These are phyloP conservation scores for Drosophila kurseongensis DNA, from an alignment of 1,140 invertebrate genomes.

Conservation along the genomic window DNA sequence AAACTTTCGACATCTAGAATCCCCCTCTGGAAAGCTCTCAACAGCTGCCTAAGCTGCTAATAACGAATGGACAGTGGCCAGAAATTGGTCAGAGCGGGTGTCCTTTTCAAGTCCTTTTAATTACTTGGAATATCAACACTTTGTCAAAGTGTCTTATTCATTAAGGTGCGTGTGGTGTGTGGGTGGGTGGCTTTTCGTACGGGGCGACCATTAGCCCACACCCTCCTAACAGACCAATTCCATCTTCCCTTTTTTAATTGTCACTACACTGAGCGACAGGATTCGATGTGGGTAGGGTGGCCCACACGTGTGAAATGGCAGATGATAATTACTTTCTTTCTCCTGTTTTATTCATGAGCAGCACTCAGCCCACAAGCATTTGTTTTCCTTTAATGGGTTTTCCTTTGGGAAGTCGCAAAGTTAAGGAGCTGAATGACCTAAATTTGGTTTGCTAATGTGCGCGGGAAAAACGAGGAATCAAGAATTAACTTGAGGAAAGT, in stretches of 20 bases:
- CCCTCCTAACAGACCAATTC: constrained; percentile 27
- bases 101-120: constrained; percentile 72
- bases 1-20: constrained; percentile 1
- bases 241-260: constrained; percentile 53
- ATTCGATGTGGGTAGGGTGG: constrained; percentile 5
- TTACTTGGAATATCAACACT: constrained; percentile 82
- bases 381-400: constrained; percentile 70
- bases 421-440: constrained; percentile 12
- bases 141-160: constrained; percentile 72
- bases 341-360: constrained; percentile 72
- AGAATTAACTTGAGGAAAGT: neutral
- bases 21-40: constrained; percentile 46
- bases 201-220: constrained; percentile 19
- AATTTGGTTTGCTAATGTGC: constrained; percentile 39
- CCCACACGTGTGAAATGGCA: constrained; percentile 56
- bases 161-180: constrained; percentile 57
- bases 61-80: constrained; percentile 81
- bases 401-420: constrained; percentile 58
- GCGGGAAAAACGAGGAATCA: neutral
- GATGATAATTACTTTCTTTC: constrained; percentile 72
- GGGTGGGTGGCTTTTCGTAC: constrained; percentile 1
- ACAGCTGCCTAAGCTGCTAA: constrained; percentile 65
- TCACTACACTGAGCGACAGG: constrained; percentile 31
- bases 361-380: constrained; percentile 43
- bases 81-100: constrained; percentile 70